These are phyloP conservation scores for Mamestra brassicae DNA, from an alignment of 2,888 invertebrate genomes.

Conservation along the genomic window DNA sequence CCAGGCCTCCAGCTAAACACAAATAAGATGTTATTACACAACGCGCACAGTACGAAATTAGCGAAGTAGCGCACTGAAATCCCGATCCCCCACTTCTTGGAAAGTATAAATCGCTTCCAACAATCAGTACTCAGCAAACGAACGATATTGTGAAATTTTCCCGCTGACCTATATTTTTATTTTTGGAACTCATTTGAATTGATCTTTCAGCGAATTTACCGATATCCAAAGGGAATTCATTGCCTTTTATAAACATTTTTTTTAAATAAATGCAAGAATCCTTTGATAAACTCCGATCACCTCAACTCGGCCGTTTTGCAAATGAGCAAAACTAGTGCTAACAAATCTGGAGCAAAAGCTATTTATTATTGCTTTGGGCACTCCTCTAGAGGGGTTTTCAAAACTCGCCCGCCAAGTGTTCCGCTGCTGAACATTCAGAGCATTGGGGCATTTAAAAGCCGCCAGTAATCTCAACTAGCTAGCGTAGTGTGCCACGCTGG, in stretches of 20 bases:
- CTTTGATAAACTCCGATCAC: constrained; percentile 70
- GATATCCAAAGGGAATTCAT: constrained; percentile 38
- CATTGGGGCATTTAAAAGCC: constrained; percentile 80
- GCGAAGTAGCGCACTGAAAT: constrained; percentile 70
- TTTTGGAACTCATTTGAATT: constrained; percentile 38
- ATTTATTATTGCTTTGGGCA: constrained; percentile 71
- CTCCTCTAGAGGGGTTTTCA: constrained; percentile 77
- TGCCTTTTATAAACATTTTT: constrained; percentile 47
- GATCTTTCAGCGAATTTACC: constrained; percentile 39
- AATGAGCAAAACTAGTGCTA: constrained; percentile 80
- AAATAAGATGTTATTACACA: constrained; percentile 60
- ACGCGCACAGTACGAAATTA: constrained; percentile 68
- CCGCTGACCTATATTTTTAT: constrained; percentile 63
- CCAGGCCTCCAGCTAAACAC: constrained; percentile 46
- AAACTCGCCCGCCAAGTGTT: constrained; percentile 77
- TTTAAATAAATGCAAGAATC: constrained; percentile 66
- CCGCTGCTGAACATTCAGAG: constrained; percentile 63
- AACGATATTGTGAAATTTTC: constrained; percentile 69
- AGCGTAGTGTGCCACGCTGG: constrained; percentile 74
- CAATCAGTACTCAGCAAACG: constrained; percentile 61
- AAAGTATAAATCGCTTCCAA: constrained; percentile 73
- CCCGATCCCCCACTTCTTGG: constrained; percentile 66
- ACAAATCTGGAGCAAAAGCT: constrained; percentile 79
- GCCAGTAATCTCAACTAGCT: constrained; percentile 77
- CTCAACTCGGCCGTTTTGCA: constrained; percentile 69